Base-by-base conservation (phyloP, 2,113 vertebrate species). In the Ellobius talpinus region DNA sequence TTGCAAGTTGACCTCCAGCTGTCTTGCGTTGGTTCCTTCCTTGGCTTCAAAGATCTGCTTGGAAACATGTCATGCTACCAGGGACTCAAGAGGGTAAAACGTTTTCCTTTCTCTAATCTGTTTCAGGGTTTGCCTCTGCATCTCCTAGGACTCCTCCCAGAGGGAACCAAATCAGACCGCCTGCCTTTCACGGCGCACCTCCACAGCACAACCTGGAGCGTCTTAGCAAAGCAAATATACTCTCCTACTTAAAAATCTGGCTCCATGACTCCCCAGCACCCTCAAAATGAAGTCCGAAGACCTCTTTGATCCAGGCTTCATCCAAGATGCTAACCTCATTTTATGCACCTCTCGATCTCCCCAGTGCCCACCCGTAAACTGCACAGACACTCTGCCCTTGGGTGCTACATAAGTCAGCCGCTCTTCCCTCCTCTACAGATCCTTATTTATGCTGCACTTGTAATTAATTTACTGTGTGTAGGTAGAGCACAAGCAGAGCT, bases 1-100 rank as follows among this genome's bases (percentile, higher is more conserved):
- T 79, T 72, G 42, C 87, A 58, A 87, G n/a, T 66, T 66, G 68
- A 29, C 47, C 10, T 68, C 2, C 47, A 26, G 45, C 61, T 76
- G 36, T 70, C 82, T 95, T 70, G 36, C 36, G 55, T 76, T 89
- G 76, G 76, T 87, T 24, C 23, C 36, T 81, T 89, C 55, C n/a
- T 92, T 90, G 87, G 79, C 89, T 87, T 94, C 91, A 86, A 74
- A 93, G 77, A 47, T 42, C 70, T 85, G 33, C 29, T 23, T 81
- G 82, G 72, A 70, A 93, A 63, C 31, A 21, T 39, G 68, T n/a
- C 84, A 66, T 87, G 42, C 36, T 81, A 47, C 65, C 72, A 81
- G n/a, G 7, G 7, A 68, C 16, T 78, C 76, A 52, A 33, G 87
- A 65, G 42, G 86, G 19, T 10, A 82, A 88, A 82, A 78, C 73